Evolutionary conservation across 2,888 invertebrate genomes (phyloP).

Genomic region (Keiferia lycopersicella): DNA sequence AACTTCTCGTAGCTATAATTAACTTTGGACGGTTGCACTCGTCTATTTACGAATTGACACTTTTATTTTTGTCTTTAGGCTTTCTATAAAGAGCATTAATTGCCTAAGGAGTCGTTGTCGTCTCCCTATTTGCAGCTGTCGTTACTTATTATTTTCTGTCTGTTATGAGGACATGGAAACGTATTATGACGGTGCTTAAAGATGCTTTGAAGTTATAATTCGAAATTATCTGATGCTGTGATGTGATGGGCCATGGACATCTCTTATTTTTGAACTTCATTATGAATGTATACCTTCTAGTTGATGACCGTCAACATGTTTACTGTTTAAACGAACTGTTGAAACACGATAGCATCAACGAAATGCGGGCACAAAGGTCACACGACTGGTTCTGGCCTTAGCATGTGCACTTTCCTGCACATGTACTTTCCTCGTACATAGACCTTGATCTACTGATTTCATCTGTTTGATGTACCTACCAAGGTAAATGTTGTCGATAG

Average conservation of each 20-base stretch:
- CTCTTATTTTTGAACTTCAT: neutral
- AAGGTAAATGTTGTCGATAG: conserved; percentile 1
- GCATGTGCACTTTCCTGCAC: conserved; percentile 19
- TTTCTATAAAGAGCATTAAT: conserved; percentile 36
- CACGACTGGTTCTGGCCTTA: conserved; percentile 17
- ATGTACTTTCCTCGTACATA: conserved; percentile 22
- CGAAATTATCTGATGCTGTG: neutral
- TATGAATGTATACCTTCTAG: neutral
- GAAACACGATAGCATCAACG: conserved; percentile 22
- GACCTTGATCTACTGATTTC: conserved; percentile 18
- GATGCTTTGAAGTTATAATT: conserved; percentile 8
- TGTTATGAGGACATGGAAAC: neutral
- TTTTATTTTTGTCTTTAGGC: conserved; percentile 41
- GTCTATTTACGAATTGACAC: conserved; percentile 47
- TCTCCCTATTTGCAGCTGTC: conserved; percentile 16
- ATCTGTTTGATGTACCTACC: conserved; percentile 7
- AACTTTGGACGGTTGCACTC: conserved; percentile 50
- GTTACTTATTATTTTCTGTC: conserved; percentile 9
- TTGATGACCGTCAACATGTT: conserved; percentile 11
- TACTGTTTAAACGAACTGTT: conserved; percentile 7
- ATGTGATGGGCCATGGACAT: neutral
- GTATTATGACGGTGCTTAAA: conserved; percentile 3
- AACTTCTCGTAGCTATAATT: conserved; percentile 52
- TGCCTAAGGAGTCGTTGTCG: conserved; percentile 13
- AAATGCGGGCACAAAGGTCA: conserved; percentile 23